Base-by-base conservation (phyloP, 2,888 invertebrate genomes). In the Eurytoma adleriae region DNA sequence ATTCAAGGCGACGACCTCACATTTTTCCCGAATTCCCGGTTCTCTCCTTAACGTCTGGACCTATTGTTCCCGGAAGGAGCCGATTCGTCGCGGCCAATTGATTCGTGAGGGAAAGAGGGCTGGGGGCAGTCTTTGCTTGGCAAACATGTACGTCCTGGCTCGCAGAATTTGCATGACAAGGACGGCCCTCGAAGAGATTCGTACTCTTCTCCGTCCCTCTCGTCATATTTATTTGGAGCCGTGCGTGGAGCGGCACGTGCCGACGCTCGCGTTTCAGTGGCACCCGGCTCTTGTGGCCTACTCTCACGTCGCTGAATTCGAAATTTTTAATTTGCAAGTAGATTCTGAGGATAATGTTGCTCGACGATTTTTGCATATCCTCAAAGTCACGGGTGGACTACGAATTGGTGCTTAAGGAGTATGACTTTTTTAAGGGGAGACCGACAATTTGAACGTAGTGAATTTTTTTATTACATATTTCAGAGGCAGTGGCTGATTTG, bases 261-360 rank as follows among this genome's bases (percentile, higher is more conserved):
- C 24, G 24, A 24, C 24, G 50, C 40, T n/a, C 57, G 30, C 20
- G 24, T 40, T 16, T 20, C 1, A 27, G 50, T n/a, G 14, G 10
- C 3, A 16, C 24, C 30, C 10, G 18, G 1, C 2, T 24, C 24
- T 24, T 24, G 24, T 2, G 24, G 24, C 27, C 40, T 3, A 59
- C 0, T 59, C 27, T 67, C 14, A 27, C 24, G 27, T 20, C n/a
- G 30, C 16, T 75, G 52, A 75, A 61, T 52, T 48, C 14, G 18
- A 76, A 61, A 69, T 67, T 59, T 74, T 57, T 74, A 50, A 67
- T 76, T 69, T 69, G 54, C 76, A 69, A 76, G 61, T 69, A 62
- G 12, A 69, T 61, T 40, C 16, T 50, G 3, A 13, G 27, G 66
- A 59, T 59, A 50, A 48, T n/a, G 50, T 57, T 66, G 2, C 24